phyloP scores from a whole-genome alignment of 2,113 vertebrate species.

The rabbit (Oryctolagus cuniculus) region DNA sequence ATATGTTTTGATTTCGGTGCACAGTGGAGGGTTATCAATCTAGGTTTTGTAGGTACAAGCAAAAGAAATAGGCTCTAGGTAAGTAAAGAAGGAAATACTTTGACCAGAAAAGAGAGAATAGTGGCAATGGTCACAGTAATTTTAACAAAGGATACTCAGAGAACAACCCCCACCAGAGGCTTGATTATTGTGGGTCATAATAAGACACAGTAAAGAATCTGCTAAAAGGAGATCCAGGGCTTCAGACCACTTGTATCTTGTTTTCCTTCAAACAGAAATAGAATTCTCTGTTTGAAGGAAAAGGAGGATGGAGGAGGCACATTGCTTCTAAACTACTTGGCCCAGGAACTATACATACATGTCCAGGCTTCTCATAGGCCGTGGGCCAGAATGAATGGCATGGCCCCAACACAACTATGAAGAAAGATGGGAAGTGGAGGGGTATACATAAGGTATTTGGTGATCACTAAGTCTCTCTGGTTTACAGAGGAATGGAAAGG shows the following conservation, averaged over 20 bases:
- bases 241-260: background rate
- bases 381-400: background rate
- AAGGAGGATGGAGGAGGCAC: background rate
- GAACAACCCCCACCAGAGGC: background rate
- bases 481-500: background rate
- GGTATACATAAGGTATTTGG: accelerated
- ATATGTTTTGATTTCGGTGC: background rate
- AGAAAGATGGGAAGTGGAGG: background rate
- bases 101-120: background rate
- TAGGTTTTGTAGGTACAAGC: background rate
- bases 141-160: background rate
- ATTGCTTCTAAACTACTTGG: background rate
- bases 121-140: background rate
- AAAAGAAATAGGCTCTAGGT: background rate
- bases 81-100: background rate
- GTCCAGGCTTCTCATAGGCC: background rate
- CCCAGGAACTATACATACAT: background rate
- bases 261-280: background rate
- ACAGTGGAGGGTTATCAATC: background rate
- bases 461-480: background rate
- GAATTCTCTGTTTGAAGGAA: background rate
- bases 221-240: background rate
- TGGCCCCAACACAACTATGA: background rate
- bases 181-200: background rate
- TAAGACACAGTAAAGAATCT: background rate